These are phyloP conservation scores for Sisor rabdophorus DNA, from an alignment of 2,113 vertebrate genomes.

Conservation along the genomic window DNA sequence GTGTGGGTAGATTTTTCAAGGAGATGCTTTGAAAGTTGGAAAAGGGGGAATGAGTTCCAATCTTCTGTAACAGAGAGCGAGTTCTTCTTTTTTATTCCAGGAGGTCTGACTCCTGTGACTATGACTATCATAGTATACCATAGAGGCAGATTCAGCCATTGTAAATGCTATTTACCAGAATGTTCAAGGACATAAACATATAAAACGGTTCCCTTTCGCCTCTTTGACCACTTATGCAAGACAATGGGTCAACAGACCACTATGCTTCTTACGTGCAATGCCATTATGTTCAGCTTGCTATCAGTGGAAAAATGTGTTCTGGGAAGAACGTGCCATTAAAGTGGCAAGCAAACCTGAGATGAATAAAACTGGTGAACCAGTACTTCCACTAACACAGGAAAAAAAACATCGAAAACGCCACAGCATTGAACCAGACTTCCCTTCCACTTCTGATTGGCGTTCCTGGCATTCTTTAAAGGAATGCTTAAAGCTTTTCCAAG, in stretches of 20 bases:
- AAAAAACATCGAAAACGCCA: slow-evolving; percentile 45
- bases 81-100: slow-evolving; percentile 35
- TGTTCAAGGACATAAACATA: slow-evolving; percentile 53
- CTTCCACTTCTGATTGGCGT: slow-evolving; percentile 50
- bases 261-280: slow-evolving; percentile 2
- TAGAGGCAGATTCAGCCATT: slow-evolving; percentile 11
- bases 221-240: slow-evolving; percentile 25
- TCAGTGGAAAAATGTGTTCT: slow-evolving; percentile 29
- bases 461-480: slow-evolving; percentile 53
- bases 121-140: no score
- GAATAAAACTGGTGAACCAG: background rate
- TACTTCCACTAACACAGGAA: background rate
- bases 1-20: background rate
- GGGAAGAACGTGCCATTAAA: background rate
- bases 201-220: slow-evolving; percentile 33
- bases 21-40: background rate
- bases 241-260: slow-evolving; percentile 37
- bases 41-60: slow-evolving; percentile 48
- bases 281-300: slow-evolving; percentile 27
- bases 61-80: slow-evolving; percentile 45
- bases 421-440: slow-evolving; percentile 25
- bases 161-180: slow-evolving; percentile 38
- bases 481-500: slow-evolving; percentile 41
- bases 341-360: background rate
- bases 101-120: no score